These are phyloP conservation scores for Tinea semifulvella DNA, from an alignment of 2,888 invertebrate genomes.

Conservation along the genomic window DNA sequence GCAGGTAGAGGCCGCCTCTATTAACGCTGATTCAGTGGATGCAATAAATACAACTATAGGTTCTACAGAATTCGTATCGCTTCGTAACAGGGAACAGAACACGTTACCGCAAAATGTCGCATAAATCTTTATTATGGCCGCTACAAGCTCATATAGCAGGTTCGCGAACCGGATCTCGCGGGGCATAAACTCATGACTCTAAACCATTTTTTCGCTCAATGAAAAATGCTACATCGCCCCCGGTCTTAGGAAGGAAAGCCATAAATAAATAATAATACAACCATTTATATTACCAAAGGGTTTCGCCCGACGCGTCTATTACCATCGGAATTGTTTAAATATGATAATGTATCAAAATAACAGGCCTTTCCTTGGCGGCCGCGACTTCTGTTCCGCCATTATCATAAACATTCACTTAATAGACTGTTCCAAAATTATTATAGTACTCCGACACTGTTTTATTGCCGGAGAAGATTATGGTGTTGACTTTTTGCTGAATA, in stretches of 20 bases:
- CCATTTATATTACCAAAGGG: slow-evolving; percentile 68
- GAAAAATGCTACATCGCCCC: slow-evolving; percentile 62
- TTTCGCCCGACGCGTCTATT: slow-evolving; percentile 65
- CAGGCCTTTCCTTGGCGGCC: slow-evolving; percentile 54
- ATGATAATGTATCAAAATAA: slow-evolving; percentile 67
- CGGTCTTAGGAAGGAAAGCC: slow-evolving; percentile 59
- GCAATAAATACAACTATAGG: slow-evolving; percentile 63
- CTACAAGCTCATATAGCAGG: slow-evolving; percentile 64
- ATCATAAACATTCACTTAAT: slow-evolving; percentile 66
- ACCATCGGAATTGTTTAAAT: slow-evolving; percentile 67
- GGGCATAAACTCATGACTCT: slow-evolving; percentile 60
- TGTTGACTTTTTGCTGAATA: slow-evolving; percentile 37
- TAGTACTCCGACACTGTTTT: slow-evolving; percentile 54
- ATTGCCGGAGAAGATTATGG: slow-evolving; percentile 41
- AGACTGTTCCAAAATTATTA: slow-evolving; percentile 63
- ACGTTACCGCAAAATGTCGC: slow-evolving; percentile 64
- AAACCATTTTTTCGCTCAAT: slow-evolving; percentile 62
- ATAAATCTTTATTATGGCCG: slow-evolving; percentile 67
- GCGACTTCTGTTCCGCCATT: slow-evolving; percentile 62
- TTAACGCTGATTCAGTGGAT: slow-evolving; percentile 44
- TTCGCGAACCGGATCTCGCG: slow-evolving; percentile 58
- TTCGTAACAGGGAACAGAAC: slow-evolving; percentile 63
- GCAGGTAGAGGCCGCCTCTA: slow-evolving; percentile 37
- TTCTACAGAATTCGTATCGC: slow-evolving; percentile 62
- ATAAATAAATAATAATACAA: slow-evolving; percentile 68